Evolutionary conservation across 2,888 invertebrate genomes (phyloP).

Genomic region (Chydorus sphaericus): DNA sequence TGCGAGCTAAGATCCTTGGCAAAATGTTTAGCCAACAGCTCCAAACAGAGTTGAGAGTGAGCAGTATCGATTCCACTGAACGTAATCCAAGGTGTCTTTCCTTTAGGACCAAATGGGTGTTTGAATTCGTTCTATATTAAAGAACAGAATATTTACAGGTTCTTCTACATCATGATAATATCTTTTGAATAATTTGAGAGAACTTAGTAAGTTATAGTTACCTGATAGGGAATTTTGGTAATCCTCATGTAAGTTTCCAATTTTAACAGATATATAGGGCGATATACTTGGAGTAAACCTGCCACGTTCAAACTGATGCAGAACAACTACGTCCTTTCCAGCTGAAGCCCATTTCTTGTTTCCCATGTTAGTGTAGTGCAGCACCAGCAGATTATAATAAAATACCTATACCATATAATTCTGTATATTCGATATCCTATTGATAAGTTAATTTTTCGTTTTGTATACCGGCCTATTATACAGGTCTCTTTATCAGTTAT

Average conservation of each 20-base stretch:
- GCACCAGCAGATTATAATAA: no score
- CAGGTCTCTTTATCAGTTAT: no score
- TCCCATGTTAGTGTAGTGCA: no score
- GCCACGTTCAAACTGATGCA: conserved; percentile 19
- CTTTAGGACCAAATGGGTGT: conserved; percentile 27
- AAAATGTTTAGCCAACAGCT: conserved; percentile 25
- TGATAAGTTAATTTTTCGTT: no score
- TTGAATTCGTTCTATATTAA: conserved; percentile 24
- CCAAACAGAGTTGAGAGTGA: conserved; percentile 29
- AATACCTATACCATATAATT: no score
- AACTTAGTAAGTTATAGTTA: conserved; percentile 18
- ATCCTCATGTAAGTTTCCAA: conserved; percentile 30
- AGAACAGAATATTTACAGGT: background rate
- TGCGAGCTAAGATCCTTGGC: conserved; percentile 24
- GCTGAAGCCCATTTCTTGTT: no score
- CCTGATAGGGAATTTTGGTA: conserved; percentile 29
- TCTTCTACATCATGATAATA: no score
- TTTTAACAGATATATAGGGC: conserved; percentile 30
- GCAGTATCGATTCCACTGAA: conserved; percentile 26
- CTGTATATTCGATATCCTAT: no score
- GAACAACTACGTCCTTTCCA: conserved; percentile 6
- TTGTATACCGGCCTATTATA: no score
- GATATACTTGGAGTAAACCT: conserved; percentile 27
- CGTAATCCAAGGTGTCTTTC: conserved; percentile 30
- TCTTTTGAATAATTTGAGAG: no score